A percentile compares a stretch with the other conserved stretches of the same genome.
Conservation (phyloP, 2,888 invertebrate genomes). For the Cosmia trapezina region DNA sequence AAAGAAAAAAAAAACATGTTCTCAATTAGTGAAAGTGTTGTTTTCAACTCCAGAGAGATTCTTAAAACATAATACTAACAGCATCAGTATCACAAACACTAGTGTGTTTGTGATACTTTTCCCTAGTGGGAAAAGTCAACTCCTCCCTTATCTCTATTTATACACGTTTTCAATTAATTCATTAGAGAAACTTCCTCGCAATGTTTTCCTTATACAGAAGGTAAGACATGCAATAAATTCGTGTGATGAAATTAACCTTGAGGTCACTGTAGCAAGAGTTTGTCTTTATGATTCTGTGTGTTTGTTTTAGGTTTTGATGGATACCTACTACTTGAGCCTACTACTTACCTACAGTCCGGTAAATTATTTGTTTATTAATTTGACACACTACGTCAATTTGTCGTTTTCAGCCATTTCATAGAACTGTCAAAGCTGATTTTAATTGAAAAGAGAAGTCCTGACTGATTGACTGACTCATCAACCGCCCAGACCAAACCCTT, state of each 20-base stretch:
- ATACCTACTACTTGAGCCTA: no score
- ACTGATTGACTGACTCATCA: no score
- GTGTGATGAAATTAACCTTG: conserved; percentile 8
- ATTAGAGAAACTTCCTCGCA: conserved; percentile 1
- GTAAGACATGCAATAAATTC: conserved; percentile 17
- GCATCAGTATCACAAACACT: no score
- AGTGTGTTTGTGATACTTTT: no score
- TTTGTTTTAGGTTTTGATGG: neutral
- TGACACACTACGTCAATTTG: no score
- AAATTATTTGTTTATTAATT: neutral
- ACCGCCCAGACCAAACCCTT: no score
- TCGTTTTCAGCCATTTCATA: no score
- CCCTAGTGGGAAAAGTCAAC: neutral
- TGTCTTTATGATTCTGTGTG: neutral
- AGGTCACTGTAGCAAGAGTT: neutral
- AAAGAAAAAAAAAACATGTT: no score
- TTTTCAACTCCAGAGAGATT: no score
- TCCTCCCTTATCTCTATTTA: conserved; percentile 5
- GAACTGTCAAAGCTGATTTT: no score
- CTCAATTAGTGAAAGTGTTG: no score
- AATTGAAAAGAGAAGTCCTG: no score
- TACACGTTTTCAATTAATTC: conserved; percentile 23
- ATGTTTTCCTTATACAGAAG: conserved; percentile 23
- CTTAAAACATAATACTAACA: neutral
- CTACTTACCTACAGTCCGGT: rapidly evolving